Conservation (phyloP, 2,888 invertebrate species). For the Panorpa germanica region DNA sequence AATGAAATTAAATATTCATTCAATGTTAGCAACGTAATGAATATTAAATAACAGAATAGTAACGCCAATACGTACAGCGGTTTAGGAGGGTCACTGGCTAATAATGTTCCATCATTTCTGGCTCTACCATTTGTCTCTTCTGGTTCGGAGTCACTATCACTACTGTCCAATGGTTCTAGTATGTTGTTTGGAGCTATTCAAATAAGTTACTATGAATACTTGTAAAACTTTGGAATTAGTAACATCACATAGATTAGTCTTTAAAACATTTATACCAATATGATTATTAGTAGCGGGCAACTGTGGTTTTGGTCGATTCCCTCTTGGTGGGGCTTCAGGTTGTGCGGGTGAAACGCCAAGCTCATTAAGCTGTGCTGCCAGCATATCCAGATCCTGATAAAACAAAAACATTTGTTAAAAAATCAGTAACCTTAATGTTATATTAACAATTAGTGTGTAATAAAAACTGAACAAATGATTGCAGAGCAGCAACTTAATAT, state of each 20-base stretch:
- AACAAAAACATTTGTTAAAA: constrained; percentile 3
- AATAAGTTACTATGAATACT: too few species aligned
- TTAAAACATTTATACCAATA: constrained; percentile 8
- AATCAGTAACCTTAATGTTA: constrained; percentile 2
- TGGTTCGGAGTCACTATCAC: constrained; percentile 67
- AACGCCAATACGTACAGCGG: constrained; percentile 59
- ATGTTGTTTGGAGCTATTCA: constrained; percentile 22
- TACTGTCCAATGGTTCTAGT: constrained; percentile 46
- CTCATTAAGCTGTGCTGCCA: constrained; percentile 92
- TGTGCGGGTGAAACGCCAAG: constrained; percentile 62
- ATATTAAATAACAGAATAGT: constrained; percentile 9
- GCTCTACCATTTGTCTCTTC: constrained; percentile 63
- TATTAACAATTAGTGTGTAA: constrained; percentile 8
- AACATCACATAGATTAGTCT: background rate
- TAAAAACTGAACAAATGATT: constrained; percentile 10
- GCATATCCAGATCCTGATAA: constrained; percentile 77
- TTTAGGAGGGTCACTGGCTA: constrained; percentile 92
- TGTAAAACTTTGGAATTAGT: background rate
- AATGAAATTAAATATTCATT: constrained; percentile 6
- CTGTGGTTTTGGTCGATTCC: constrained; percentile 23
- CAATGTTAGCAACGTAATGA: background rate
- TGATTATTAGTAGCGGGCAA: too few species aligned
- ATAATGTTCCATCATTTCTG: constrained; percentile 81
- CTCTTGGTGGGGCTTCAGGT: constrained; percentile 52
- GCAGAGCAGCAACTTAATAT: constrained; percentile 12